A percentile compares a stretch with the other conserved stretches of the same genome.
Evolutionary conservation across 2,888 invertebrate genomes (phyloP).

Genomic region (Morpho deidamia): DNA sequence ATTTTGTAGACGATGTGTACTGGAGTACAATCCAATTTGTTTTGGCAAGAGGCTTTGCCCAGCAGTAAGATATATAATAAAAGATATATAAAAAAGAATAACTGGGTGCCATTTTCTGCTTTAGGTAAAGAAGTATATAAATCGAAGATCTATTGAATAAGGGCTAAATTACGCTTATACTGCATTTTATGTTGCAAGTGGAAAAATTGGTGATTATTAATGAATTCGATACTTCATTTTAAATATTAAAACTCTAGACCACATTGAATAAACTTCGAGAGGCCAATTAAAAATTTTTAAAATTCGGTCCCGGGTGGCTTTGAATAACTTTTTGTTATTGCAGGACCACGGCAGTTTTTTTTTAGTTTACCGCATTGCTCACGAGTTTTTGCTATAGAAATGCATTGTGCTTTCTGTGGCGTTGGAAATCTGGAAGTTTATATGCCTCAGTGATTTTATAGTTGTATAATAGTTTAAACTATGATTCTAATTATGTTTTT

Average conservation of each 20-base stretch:
- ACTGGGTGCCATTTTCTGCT: too few relatives aligned
- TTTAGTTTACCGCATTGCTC: not conserved
- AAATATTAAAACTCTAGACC: conserved; percentile 4
- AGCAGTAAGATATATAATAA: too few relatives aligned
- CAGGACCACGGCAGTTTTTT: not conserved
- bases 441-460: too few relatives aligned
- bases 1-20: too few relatives aligned
- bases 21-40: too few relatives aligned
- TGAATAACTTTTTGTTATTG: conserved; percentile 1
- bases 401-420: not conserved
- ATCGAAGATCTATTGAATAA: too few relatives aligned
- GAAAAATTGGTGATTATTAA: not conserved
- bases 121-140: too few relatives aligned
- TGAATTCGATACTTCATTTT: not conserved
- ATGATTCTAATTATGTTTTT: too few relatives aligned
- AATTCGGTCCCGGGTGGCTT: conserved; percentile 5
- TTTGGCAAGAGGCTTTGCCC: too few relatives aligned
- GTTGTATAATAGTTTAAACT: too few relatives aligned
- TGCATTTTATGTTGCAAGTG: not conserved
- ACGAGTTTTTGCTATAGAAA: not conserved
- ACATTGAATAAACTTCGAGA: conserved; percentile 6
- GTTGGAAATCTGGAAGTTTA: too few relatives aligned
- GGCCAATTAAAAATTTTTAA: conserved; percentile 23
- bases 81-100: too few relatives aligned
- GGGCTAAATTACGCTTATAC: not conserved